Percentiles rank a stretch among this genome's conserved stretches.
Evolutionary conservation across 2,113 vertebrate species (phyloP).

Genomic region (Myiozetetes cayanensis): DNA sequence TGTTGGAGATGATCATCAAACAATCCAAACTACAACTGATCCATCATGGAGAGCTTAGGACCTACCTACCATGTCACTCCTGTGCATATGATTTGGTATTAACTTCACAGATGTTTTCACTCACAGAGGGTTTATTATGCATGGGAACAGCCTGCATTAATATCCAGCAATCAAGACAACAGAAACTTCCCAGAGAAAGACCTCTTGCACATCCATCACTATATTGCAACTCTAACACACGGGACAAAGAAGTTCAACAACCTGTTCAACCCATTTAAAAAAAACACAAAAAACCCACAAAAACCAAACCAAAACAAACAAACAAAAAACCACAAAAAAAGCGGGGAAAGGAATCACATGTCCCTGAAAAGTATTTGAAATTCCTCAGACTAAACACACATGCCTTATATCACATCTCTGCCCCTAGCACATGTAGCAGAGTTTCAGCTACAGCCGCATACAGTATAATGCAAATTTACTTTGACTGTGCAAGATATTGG

Average conservation of each 20-base stretch:
- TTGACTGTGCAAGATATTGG: neutral
- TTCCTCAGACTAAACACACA: neutral
- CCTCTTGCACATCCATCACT: neutral
- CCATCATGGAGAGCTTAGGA: neutral
- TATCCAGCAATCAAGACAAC: neutral
- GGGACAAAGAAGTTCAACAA: neutral
- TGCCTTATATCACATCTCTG: neutral
- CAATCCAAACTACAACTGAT: neutral
- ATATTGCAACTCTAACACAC: neutral
- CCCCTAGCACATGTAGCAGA: neutral
- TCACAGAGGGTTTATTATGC: neutral
- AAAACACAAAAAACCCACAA: too few relatives aligned
- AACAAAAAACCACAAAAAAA: neutral
- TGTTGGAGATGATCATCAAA: neutral
- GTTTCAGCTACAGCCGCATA: neutral
- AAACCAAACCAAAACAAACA: too few relatives aligned
- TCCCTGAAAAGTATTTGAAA: neutral
- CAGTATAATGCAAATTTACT: neutral
- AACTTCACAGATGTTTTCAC: neutral
- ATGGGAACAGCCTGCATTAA: neutral
- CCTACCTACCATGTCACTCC: neutral
- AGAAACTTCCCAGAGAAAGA: neutral
- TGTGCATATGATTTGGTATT: neutral
- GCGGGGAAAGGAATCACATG: neutral
- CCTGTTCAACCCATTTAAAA: neutral